A percentile compares a stretch with the other conserved stretches of the same genome.
Evolutionary conservation across 2,888 invertebrate genomes (phyloP).

Genomic region (Nemotelus pantherinus): DNA sequence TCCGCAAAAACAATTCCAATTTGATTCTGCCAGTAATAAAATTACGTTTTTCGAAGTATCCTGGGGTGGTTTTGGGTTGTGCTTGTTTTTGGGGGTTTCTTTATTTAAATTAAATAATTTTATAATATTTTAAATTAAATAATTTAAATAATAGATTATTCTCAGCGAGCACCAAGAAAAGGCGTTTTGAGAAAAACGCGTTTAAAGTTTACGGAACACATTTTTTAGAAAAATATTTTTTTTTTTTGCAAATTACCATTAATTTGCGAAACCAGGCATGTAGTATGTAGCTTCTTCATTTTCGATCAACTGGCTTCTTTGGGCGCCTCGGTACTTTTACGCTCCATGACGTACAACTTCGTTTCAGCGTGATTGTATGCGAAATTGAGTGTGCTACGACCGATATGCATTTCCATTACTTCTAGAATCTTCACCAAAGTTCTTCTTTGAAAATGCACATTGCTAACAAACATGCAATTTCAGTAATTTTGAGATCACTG

Average conservation of each 20-base stretch:
- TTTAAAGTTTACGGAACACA: background rate
- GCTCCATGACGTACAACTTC: constrained; percentile 14
- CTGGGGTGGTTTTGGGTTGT: too few relatives aligned
- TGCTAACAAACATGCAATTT: constrained; percentile 25
- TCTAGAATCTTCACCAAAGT: constrained; percentile 12
- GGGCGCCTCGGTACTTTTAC: constrained; percentile 11
- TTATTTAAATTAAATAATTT: too few relatives aligned
- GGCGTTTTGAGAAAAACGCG: background rate
- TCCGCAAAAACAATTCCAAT: too few relatives aligned
- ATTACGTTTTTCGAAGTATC: too few relatives aligned
- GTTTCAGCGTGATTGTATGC: constrained; percentile 8
- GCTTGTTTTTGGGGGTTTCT: too few relatives aligned
- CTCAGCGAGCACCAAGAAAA: background rate
- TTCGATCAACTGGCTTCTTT: constrained; percentile 12
- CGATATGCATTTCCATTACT: constrained; percentile 17
- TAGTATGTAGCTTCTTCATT: background rate
- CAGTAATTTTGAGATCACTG: constrained; percentile 30
- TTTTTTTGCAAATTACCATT: constrained; percentile 20
- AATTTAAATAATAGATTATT: constrained; percentile 4
- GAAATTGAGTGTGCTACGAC: constrained; percentile 9
- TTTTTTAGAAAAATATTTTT: constrained; percentile 14
- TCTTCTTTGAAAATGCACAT: constrained; percentile 9
- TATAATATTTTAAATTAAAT: constrained; percentile 7
- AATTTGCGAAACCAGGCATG: constrained; percentile 11
- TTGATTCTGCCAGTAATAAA: too few relatives aligned